These are phyloP conservation scores for Megaptera novaeangliae DNA, from an alignment of 2,113 vertebrate species.

Conservation along the genomic window DNA sequence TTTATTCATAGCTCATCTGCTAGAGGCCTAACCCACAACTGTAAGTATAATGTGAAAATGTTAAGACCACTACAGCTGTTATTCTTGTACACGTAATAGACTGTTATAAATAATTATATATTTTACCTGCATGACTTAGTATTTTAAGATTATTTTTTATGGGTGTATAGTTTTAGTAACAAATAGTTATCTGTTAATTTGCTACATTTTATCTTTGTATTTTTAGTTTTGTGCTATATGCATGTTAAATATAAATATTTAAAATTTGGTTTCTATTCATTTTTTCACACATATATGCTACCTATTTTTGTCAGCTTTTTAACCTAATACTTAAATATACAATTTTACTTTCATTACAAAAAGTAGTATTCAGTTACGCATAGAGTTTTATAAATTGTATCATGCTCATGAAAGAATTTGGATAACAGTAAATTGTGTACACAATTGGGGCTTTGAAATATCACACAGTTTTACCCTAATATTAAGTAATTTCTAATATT, in stretches of 20 bases:
- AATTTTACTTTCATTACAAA: not conserved
- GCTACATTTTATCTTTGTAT: not conserved
- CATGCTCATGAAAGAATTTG: not conserved
- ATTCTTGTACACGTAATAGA: not conserved
- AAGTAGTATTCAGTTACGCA: not conserved
- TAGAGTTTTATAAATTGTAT: not conserved
- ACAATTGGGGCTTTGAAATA: not conserved
- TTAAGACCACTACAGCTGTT: not conserved
- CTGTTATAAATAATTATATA: not conserved
- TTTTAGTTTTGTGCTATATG: not conserved
- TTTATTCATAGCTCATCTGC: not conserved
- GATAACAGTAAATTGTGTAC: not conserved
- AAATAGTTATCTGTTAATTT: not conserved
- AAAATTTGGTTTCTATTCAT: not conserved
- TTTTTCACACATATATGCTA: not conserved
- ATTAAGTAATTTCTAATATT: not conserved
- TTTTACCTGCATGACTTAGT: not conserved
- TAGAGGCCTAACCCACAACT: not conserved
- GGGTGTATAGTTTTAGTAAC: not conserved
- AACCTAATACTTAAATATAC: not conserved
- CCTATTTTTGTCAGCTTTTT: not conserved
- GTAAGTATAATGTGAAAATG: not conserved
- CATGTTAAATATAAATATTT: not conserved
- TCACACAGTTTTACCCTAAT: not conserved
- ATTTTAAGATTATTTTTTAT: not conserved